Base-by-base conservation (phyloP, 2,113 vertebrate species). In the Chaenogobius annularis region DNA sequence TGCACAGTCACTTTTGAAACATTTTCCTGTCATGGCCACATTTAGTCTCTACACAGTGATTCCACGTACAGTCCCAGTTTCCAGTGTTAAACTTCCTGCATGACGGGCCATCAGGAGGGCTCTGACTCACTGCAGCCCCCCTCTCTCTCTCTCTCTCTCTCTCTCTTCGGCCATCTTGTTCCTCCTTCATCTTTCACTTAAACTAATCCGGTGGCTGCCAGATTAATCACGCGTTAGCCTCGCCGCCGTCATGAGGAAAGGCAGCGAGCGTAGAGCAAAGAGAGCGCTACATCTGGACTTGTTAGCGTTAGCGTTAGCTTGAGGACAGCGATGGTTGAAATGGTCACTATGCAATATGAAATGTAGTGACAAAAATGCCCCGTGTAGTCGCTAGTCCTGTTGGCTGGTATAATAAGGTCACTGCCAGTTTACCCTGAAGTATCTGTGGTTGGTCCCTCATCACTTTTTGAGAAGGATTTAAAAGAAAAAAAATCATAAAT, bases 221-320 rank as follows among this genome's bases (percentile, higher is more conserved):
- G 83, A 84, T 88, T 82, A 87, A 81, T 87, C 83, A 85, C 52
- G 72, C 82, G 35, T 54, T 7, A n/a, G 50, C 50, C 17, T 10
- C 19, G 66, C 64, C 69, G 80, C 61, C 47, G 62, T 67, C 23
- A 15, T 1, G 58, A 76, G 68, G 35, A 69, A 73, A 65, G 52
- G 75, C 68, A 15, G 59, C 26, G 78, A 71, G 50, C 68, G 12
- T 58, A 72, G 67, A 31, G 26, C 26, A 31, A n/a, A n/a, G n/a
- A 31, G 26, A 43, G 69, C n/a, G 1, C 58, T 23, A 5, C 69
- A 47, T 72, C 43, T 55, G 15, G 19, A 67, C 55, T 11, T 7
- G 66, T 55, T 67, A 58, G 61, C 68, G 66, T 55, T 67, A 58
- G 61, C 68, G n/a, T n/a, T 47, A 43, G 77, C 80, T 77, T 50